Evolutionary conservation across 2,113 vertebrate species (phyloP).

Genomic region (Pelmatolapia mariae): DNA sequence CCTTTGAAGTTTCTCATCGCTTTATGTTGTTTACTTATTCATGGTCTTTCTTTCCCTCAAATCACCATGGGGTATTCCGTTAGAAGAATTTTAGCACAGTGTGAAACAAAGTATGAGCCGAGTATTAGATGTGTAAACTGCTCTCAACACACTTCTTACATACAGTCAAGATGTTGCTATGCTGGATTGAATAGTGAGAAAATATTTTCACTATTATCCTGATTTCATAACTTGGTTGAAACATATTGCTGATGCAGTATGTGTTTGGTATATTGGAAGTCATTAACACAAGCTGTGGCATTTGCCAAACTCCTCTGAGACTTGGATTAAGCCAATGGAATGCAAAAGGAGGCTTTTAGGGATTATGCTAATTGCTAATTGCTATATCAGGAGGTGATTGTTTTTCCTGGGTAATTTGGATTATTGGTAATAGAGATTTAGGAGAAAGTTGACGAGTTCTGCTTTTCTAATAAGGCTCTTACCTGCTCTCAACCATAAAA

Average conservation of each 20-base stretch:
- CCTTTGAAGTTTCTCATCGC: conserved; percentile 72
- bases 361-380: conserved; percentile 70
- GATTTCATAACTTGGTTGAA: background rate
- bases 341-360: conserved; percentile 55
- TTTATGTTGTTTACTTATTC: conserved; percentile 74
- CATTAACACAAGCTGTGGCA: conserved; percentile 29
- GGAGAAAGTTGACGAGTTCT: conserved; percentile 8
- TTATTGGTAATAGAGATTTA: conserved; percentile 52
- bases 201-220: background rate
- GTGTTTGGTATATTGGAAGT: conserved; percentile 1
- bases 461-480: conserved; percentile 36
- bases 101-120: conserved; percentile 54
- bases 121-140: conserved; percentile 50
- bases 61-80: conserved; percentile 62
- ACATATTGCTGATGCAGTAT: background rate
- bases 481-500: conserved; percentile 3
- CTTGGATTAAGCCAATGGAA: conserved; percentile 42
- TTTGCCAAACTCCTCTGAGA: conserved; percentile 49
- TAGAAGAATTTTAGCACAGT: conserved; percentile 62
- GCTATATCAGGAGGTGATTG: conserved; percentile 54
- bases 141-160: conserved; percentile 15
- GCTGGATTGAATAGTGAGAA: background rate
- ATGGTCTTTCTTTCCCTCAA: conserved; percentile 55
- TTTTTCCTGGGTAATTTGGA: conserved; percentile 58
- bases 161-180: background rate